Evolutionary conservation across 2,113 vertebrate species (phyloP).

Genomic region (Otocyon megalotis): DNA sequence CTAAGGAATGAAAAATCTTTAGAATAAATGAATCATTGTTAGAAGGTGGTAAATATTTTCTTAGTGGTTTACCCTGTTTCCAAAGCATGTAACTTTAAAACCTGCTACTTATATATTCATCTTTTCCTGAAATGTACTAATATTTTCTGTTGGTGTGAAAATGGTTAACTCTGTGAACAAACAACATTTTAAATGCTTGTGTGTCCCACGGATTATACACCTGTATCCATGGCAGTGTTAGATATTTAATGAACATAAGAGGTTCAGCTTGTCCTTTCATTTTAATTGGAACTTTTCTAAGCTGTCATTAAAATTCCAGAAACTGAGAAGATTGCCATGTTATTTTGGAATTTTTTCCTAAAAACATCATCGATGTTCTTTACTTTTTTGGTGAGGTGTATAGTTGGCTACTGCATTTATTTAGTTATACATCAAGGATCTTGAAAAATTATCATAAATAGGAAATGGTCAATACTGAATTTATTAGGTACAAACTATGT

Average conservation of each 20-base stretch:
- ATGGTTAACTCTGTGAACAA: slow-evolving; percentile 39
- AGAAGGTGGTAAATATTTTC: slow-evolving; percentile 42
- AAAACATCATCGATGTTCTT: neutral
- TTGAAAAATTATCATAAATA: neutral
- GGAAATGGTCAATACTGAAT: slow-evolving; percentile 15
- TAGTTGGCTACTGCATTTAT: neutral
- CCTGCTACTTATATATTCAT: slow-evolving; percentile 45
- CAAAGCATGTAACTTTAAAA: slow-evolving; percentile 65
- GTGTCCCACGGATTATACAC: neutral
- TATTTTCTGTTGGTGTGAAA: slow-evolving; percentile 47
- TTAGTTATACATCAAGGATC: neutral
- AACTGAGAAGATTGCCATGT: neutral
- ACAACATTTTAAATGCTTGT: slow-evolving; percentile 15
- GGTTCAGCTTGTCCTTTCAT: neutral
- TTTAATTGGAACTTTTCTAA: slow-evolving; percentile 19
- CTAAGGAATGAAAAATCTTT: slow-evolving; percentile 54
- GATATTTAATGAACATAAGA: slow-evolving; percentile 40
- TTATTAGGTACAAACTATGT: neutral
- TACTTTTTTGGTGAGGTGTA: neutral
- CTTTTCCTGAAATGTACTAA: slow-evolving; percentile 70
- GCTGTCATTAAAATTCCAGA: neutral
- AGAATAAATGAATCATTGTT: slow-evolving; percentile 42
- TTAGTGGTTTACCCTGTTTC: slow-evolving; percentile 55
- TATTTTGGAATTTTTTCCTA: slow-evolving; percentile 44
- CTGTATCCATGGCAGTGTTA: neutral